A percentile compares a stretch with the other conserved stretches of the same genome.
phyloP scores from a whole-genome alignment of 1,140 invertebrate genomes.

The Bombus impatiens region DNA sequence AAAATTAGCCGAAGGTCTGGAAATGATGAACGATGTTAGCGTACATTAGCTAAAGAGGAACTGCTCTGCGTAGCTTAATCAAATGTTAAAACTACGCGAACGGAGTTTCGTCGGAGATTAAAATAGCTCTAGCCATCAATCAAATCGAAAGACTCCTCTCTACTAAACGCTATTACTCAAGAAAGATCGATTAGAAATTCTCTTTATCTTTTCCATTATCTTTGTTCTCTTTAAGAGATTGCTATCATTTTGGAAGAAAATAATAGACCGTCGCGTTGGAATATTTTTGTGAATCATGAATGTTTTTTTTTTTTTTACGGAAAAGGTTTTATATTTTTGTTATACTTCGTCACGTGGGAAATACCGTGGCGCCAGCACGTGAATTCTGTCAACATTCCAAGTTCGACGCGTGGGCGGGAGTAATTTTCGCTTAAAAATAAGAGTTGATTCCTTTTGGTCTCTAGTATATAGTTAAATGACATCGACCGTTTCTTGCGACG shows the following conservation, averaged over 20 bases:
- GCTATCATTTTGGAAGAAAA: background rate
- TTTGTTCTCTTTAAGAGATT: background rate
- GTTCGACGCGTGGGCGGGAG: background rate
- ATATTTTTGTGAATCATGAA: background rate
- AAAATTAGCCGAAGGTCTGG: slow-evolving; percentile 59
- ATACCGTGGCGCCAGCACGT: slow-evolving; percentile 27
- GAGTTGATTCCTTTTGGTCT: background rate
- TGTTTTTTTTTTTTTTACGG: too few relatives aligned
- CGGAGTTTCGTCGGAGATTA: background rate
- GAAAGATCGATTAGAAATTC: background rate
- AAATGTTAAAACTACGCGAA: slow-evolving; percentile 14
- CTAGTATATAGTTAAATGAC: background rate
- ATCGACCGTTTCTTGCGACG: background rate
- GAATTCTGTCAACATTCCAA: slow-evolving; percentile 25
- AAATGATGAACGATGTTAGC: slow-evolving; percentile 59
- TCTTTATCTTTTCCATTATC: background rate
- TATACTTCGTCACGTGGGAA: slow-evolving; percentile 27
- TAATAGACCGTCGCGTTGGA: too few relatives aligned
- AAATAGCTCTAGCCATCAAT: slow-evolving; percentile 40
- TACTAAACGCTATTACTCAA: background rate
- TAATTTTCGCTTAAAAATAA: slow-evolving; percentile 40
- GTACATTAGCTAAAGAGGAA: slow-evolving; percentile 34
- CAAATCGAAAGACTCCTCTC: slow-evolving; percentile 14
- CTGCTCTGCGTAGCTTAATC: slow-evolving; percentile 34
- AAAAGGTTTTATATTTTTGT: background rate